Percentiles rank a stretch among this genome's conserved stretches.
Evolutionary conservation across 2,113 vertebrate genomes (phyloP).

Genomic region (Prietella phreatophila): DNA sequence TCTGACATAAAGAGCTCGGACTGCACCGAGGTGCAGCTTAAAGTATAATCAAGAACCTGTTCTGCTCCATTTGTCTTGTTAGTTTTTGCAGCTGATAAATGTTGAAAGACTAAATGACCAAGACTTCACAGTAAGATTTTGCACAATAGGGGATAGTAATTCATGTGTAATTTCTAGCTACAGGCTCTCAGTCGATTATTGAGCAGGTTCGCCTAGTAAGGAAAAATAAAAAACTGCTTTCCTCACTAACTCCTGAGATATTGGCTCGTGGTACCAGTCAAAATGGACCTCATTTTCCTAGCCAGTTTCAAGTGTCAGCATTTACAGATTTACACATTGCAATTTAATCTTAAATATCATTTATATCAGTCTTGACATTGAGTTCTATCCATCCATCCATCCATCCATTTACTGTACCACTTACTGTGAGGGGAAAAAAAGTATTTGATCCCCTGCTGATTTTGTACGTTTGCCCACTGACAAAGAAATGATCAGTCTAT

Average conservation of each 20-base stretch:
- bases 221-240: not conserved
- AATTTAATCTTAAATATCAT: not conserved
- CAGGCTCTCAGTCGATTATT: not conserved
- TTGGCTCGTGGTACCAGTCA: not conserved
- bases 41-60: not conserved
- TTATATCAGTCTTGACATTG: not conserved
- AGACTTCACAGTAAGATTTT: conserved; percentile 14
- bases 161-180: conserved; percentile 4
- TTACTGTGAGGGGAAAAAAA: too few species aligned
- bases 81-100: not conserved
- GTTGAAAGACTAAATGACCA: conserved; percentile 15
- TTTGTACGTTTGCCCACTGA: too few species aligned
- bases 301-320: not conserved
- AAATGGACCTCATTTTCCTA: not conserved
- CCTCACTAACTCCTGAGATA: not conserved
- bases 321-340: not conserved
- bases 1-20: too few species aligned
- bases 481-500: too few species aligned
- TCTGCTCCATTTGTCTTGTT: not conserved
- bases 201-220: not conserved
- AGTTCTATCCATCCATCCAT: not conserved
- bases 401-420: too few species aligned
- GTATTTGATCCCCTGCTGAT: too few species aligned
- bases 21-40: not conserved
- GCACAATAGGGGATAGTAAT: not conserved